Conservation (phyloP, 2,888 invertebrate species). For the Eupithecia exiguata region DNA sequence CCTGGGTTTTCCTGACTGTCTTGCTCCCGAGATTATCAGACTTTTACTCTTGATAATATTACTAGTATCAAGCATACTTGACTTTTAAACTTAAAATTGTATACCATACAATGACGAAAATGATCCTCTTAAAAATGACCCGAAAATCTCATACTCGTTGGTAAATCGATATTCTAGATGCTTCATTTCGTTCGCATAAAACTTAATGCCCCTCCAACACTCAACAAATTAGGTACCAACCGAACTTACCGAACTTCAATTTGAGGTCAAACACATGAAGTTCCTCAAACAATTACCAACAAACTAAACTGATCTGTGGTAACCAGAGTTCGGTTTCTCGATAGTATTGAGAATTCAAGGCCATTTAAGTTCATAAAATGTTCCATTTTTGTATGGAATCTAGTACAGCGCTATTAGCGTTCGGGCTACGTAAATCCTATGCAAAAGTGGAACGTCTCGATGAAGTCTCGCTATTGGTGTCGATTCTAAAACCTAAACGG, state of each 20-base stretch:
- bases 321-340: neutral
- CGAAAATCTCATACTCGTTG: neutral
- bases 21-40: neutral
- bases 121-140: neutral
- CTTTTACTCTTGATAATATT: no score
- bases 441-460: neutral
- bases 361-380: no score
- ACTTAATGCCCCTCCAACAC: neutral
- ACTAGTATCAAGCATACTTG: neutral
- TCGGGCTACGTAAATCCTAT: neutral
- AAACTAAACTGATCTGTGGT: neutral
- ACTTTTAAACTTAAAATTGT: neutral
- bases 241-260: neutral
- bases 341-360: neutral
- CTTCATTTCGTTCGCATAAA: neutral
- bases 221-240: neutral
- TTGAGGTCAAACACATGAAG: neutral
- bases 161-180: neutral
- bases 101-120: neutral
- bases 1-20: neutral
- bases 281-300: neutral
- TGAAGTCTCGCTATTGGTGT: no score
- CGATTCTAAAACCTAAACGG: no score
- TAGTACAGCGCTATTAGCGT: neutral
- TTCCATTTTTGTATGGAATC: neutral